Base-by-base conservation (phyloP, 2,797 vertebrate genomes). In the Aphelocoma californica region DNA sequence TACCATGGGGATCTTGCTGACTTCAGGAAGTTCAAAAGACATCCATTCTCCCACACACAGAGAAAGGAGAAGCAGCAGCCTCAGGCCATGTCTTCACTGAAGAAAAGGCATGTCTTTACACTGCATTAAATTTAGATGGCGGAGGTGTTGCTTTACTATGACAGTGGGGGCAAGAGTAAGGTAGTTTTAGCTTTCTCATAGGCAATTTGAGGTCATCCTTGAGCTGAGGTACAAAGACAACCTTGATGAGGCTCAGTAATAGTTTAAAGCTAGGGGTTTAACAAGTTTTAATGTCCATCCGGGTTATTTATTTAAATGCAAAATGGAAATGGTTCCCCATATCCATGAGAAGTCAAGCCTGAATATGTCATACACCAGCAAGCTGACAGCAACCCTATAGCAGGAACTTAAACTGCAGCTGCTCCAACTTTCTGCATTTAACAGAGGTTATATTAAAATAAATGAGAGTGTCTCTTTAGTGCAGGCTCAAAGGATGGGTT, bases 1-100 rank as follows among this genome's bases (percentile, higher is more conserved):
- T 74, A 71, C 86, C 28, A 50, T 82, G 67, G 44, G 40, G 70
- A 93, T 69, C 45, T 64, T 92, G 40, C 81, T 93, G 81, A 57
- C 32, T 93, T 94, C 58, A 60, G 77, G 42, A 92, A 71, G 88
- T 86, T 93, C 29, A 60, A 75, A 94, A 91, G 62, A 34, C 42
- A 67, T 67, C 85, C 70, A 50, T 60, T 42, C 60, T 72, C 44
- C 32, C 51, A 34, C 24, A 50, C 40, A 70, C 5, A 77, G 53
- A 64, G 18, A 65, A 67, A 65, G 21, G 31, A 90, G 56, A 67
- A 67, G 14, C 47, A 72, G 24, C 47, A 86, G 58, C 91, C 70
- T 44, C 25, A 38, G 66, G 54, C 73, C 0, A 0, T 42, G 28
- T 82, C 71, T 94, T 86, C 73, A 23, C 56, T 70, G 38, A 8